A percentile compares a stretch with the other conserved stretches of the same genome.
phyloP scores from a whole-genome alignment of 2,113 vertebrate species.

The Mystacornis crossleyi region DNA sequence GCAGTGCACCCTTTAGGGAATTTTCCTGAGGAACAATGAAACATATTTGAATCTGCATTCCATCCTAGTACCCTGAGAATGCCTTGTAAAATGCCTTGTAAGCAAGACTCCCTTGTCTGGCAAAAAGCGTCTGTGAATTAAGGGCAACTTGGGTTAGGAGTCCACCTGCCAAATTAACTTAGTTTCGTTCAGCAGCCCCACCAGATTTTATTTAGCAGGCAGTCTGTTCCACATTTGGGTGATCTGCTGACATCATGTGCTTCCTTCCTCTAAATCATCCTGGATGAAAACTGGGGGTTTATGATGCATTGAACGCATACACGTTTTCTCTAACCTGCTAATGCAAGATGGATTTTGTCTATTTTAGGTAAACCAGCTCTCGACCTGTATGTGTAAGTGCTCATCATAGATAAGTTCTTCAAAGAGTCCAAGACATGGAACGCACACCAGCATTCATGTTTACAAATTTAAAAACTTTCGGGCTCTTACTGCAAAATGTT shows the following conservation, averaged over 20 bases:
- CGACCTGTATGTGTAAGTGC: background rate
- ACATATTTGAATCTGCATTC: conserved; percentile 16
- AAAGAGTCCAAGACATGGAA: background rate
- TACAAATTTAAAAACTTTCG: background rate
- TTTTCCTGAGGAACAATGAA: background rate
- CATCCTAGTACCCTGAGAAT: background rate
- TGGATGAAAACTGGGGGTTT: background rate
- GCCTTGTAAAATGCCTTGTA: conserved; percentile 26
- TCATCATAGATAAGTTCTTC: background rate
- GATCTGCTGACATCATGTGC: background rate
- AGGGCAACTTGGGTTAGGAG: conserved; percentile 28
- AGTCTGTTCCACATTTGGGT: conserved; percentile 10
- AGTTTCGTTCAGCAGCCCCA: background rate
- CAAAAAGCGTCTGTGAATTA: background rate
- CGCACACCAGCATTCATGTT: background rate
- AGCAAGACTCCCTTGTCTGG: conserved; percentile 20
- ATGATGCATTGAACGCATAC: background rate
- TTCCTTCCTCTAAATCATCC: background rate
- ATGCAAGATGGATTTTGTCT: background rate
- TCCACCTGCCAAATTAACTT: conserved; percentile 46
- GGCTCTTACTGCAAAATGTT: background rate
- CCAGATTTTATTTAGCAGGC: conserved; percentile 39
- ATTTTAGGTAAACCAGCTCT: background rate
- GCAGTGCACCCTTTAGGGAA: background rate
- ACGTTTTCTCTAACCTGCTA: background rate